A percentile compares a stretch with the other conserved stretches of the same genome.
These are phyloP conservation scores for Temnothorax longispinosus DNA, from an alignment of 1,140 invertebrate species.

Conservation along the genomic window DNA sequence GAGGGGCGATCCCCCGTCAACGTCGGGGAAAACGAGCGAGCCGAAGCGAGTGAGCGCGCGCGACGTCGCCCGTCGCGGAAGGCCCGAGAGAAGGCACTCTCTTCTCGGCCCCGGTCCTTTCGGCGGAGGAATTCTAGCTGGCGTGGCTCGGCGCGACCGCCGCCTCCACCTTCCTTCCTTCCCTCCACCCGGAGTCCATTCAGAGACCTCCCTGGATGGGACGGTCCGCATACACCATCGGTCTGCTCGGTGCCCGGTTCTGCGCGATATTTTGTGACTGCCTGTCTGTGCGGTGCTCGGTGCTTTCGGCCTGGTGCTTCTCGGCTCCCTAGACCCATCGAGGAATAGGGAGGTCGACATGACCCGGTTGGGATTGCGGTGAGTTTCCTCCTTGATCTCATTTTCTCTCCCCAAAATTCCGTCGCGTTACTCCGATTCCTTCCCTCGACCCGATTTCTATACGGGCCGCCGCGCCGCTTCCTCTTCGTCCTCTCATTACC, in stretches of 20 bases:
- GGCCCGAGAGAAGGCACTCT: slow-evolving; percentile 63
- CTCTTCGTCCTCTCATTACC: neutral
- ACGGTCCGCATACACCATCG: slow-evolving; percentile 77
- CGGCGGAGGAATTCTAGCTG: slow-evolving; percentile 83
- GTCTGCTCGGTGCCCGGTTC: slow-evolving; percentile 76
- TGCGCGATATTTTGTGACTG: slow-evolving; percentile 78
- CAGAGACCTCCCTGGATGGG: slow-evolving; percentile 84
- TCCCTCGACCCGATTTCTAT: neutral
- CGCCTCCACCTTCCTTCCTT: slow-evolving; percentile 80
- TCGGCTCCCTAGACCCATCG: slow-evolving; percentile 74
- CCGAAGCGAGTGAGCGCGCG: slow-evolving; percentile 55
- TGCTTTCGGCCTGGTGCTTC: slow-evolving; percentile 77
- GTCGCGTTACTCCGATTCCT: slow-evolving; percentile 15
- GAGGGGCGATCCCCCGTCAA: slow-evolving; percentile 32
- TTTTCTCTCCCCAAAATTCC: slow-evolving; percentile 36
- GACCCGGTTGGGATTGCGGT: slow-evolving; percentile 83
- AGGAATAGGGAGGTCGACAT: slow-evolving; percentile 83
- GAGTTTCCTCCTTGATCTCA: slow-evolving; percentile 71
- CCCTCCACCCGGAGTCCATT: slow-evolving; percentile 79
- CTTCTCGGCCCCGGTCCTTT: slow-evolving; percentile 74
- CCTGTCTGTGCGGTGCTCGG: slow-evolving; percentile 79
- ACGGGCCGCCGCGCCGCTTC: neutral
- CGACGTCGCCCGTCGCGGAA: slow-evolving; percentile 64
- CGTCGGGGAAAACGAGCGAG: slow-evolving; percentile 63
- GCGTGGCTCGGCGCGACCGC: slow-evolving; percentile 76